Evolutionary conservation across 23 tunicate species (phyloP), one percentile per base, ranked within the genome.

Genomic region (Styela plicata): DNA sequence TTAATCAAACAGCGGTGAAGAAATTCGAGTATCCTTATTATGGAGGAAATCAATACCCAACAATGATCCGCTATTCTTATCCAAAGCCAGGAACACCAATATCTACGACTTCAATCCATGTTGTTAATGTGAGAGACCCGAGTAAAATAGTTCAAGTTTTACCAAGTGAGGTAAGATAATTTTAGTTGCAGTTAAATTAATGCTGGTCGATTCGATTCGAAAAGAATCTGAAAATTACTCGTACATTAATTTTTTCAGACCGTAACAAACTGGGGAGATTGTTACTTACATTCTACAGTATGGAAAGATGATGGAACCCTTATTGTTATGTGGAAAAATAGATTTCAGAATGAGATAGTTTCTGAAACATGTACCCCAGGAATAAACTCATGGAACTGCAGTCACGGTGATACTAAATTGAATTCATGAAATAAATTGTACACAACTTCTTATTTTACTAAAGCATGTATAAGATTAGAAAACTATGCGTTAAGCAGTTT

Each of bases 1-100:
- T 83, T 37, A 74, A 91, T 22, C 23, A 78, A 3, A 69, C 36
- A 0, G 80, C 36, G 0, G 97, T 92, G 20, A 27, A 31, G 3
- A 82, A 81, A 26, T 85, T 88, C 24, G 90, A 94, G 31, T 85
- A 88, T 36, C 64, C 85, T 17, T 73, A 84, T 21, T 94, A 77
- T 78, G 79, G 76, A 37, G 65, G 69, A 24, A 27, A n/a, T 21
- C 88, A 83, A 34, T 92, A 92, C 52, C 97, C 97, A 1, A 61
- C 37, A 25, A 92, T 85, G 83, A 61, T 83, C 24, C 63, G 74
- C 32, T 44, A 83, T 26, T 92, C 97, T 37, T 92, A 92, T 71
- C 97, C 97, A 0, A 92, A 92, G 68, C 92, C 97, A 33, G 91
- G 89, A 34, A 92, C 86, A 0, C 85, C 82, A 24, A 87, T 92